Evolutionary conservation across 2,888 invertebrate species (phyloP).

Genomic region (Hydrotaea diabolus): DNA sequence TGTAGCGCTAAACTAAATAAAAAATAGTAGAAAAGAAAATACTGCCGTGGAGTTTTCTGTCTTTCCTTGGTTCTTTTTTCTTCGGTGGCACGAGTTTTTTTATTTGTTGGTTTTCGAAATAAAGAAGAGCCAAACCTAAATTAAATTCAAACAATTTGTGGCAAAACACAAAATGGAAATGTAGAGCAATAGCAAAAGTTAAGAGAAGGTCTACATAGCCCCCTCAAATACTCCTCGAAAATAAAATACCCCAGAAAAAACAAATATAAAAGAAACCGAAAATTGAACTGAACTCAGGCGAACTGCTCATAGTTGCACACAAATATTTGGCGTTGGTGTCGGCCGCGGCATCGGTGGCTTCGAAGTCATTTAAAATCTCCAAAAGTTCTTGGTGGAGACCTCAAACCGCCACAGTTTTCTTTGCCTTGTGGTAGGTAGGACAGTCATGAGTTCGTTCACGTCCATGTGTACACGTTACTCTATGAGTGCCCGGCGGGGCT

Average conservation of each 20-base stretch:
- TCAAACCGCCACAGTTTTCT: slow-evolving; percentile 16
- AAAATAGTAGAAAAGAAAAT: slow-evolving; percentile 22
- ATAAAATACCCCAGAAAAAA: slow-evolving; percentile 5
- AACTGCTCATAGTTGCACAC: slow-evolving; percentile 28
- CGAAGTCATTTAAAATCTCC: slow-evolving; percentile 32
- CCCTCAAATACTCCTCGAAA: neutral
- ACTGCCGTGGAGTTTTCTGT: slow-evolving; percentile 23
- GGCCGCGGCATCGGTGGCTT: slow-evolving; percentile 1
- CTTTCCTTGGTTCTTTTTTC: neutral
- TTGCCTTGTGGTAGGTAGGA: neutral
- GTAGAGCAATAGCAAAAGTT: slow-evolving; percentile 65
- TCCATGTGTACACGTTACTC: neutral
- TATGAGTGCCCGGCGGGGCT: neutral
- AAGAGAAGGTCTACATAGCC: slow-evolving; percentile 30
- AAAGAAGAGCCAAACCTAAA: slow-evolving; percentile 61
- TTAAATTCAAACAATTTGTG: slow-evolving; percentile 70
- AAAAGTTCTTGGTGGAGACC: neutral
- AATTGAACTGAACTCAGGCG: slow-evolving; percentile 26
- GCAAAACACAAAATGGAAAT: slow-evolving; percentile 66
- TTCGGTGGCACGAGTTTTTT: neutral
- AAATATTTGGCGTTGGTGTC: slow-evolving; percentile 30
- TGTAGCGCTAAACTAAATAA: slow-evolving; percentile 48
- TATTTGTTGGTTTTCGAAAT: neutral
- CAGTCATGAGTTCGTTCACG: neutral
- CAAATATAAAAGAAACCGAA: slow-evolving; percentile 23